Base-by-base conservation (phyloP, 2,113 vertebrate genomes). In the Picathartes gymnocephalus region DNA sequence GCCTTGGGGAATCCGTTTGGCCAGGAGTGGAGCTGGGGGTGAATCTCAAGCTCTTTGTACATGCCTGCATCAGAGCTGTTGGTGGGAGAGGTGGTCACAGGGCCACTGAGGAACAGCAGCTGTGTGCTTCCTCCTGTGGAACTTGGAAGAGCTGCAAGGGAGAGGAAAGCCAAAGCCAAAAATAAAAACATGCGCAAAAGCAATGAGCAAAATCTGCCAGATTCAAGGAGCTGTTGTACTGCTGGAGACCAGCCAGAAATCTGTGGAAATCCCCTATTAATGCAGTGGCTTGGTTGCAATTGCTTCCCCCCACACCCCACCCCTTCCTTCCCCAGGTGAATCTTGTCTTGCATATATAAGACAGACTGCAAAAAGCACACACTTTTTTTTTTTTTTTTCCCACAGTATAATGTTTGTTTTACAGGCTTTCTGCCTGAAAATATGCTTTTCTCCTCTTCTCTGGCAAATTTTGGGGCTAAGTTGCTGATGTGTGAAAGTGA, bases 131-230 rank as follows among this genome's bases (percentile, higher is more conserved):
- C 72, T 95, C 88, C 79, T 62, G 47, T 94, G 64, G 45, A 94
- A 80, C 86, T 93, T 92, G 94, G 86, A 94, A 92, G 76, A 72
- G 58, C 80, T 84, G 93, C 79, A 95, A 27, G 74, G 72, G 60
- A 86, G 27, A 84, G 40, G 53, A 81, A 81, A 94, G 80, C 72
- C 93, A 95, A 84, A 86, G 48, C 81, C 86, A 88, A 86, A 95
- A 94, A 96, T 77, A 92, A 96, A 96, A 96, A 82, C 81, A 87
- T 33, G 81, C 16, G 3, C 93, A 95, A 94, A 92, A 86, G 64
- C 72, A 45, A 42, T 2, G 90, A 88, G 53, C 18, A 88, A 94
- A 96, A 93, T 86, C 85, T 93, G 88, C 47, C 80, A 56, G 92
- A 93, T 79, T 74, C 53, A 17, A 64, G 86, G 72, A 95, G 77